Conservation (phyloP, 2,888 invertebrate genomes). For the Eulithis prunata region DNA sequence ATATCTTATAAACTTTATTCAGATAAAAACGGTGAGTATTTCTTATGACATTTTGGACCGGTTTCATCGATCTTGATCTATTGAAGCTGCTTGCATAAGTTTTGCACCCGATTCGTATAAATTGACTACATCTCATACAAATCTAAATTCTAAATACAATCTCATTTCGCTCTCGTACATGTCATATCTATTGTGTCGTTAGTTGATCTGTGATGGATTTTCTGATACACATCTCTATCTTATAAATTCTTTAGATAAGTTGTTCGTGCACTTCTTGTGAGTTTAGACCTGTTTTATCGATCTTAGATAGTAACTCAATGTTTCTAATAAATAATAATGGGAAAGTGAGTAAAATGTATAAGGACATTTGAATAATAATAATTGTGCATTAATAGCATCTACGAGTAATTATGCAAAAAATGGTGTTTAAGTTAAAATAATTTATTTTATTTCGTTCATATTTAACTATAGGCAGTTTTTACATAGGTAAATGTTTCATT, state of each 20-base stretch:
- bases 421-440: neutral
- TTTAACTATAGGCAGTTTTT: neutral
- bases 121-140: neutral
- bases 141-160: constrained; percentile 1
- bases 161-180: neutral
- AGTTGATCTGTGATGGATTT: neutral
- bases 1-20: constrained; percentile 12
- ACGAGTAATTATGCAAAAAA: too few relatives aligned
- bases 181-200: neutral
- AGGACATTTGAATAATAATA: too few relatives aligned
- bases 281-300: constrained; percentile 12
- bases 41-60: constrained; percentile 3
- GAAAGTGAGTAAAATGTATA: too few relatives aligned
- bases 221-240: neutral
- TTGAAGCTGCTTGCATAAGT: neutral
- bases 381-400: too few relatives aligned
- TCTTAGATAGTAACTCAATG: neutral
- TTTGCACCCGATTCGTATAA: neutral
- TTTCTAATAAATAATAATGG: too few relatives aligned
- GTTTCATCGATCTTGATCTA: constrained; percentile 8
- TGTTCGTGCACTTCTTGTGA: constrained; percentile 1
- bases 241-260: constrained; percentile 19
- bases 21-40: constrained; percentile 1
- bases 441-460: neutral
- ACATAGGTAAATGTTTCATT: neutral